Conservation (phyloP, 2,797 vertebrate genomes). For the Gymnoscopelus braueri region DNA sequence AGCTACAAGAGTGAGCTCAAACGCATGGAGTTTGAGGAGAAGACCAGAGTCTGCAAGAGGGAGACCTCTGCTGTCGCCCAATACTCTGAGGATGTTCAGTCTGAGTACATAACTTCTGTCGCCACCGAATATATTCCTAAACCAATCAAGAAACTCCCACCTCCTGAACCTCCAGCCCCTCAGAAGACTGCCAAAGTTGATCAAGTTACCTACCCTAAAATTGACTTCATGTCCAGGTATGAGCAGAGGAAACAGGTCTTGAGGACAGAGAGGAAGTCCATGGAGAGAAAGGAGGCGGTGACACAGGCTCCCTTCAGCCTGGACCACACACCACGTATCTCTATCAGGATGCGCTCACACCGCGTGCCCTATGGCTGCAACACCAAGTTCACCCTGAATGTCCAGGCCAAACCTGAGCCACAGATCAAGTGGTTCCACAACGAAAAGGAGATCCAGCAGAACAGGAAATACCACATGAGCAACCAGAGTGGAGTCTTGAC, state of each 20-base stretch:
- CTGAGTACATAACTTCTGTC: conserved; percentile 78
- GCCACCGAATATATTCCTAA: conserved; percentile 87
- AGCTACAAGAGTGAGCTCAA: conserved; percentile 91
- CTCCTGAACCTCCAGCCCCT: conserved; percentile 79
- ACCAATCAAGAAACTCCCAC: conserved; percentile 84
- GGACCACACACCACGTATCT: conserved; percentile 93
- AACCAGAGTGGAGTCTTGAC: conserved; percentile 94
- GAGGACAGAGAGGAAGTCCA: conserved; percentile 85
- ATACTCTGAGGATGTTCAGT: conserved; percentile 81
- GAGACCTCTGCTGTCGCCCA: conserved; percentile 82
- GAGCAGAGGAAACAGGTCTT: conserved; percentile 95
- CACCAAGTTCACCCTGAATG: conserved; percentile 92
- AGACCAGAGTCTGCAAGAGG: conserved; percentile 82
- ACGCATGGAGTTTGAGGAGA: conserved; percentile 91
- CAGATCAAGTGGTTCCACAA: conserved; percentile 96
- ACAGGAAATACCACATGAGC: conserved; percentile 88
- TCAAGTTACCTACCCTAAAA: conserved; percentile 83
- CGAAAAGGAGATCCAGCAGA: conserved; percentile 87
- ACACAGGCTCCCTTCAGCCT: conserved; percentile 94
- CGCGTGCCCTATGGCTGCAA: conserved; percentile 88
- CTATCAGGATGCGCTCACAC: conserved; percentile 96
- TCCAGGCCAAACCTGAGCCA: conserved; percentile 93
- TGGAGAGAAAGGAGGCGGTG: conserved; percentile 86
- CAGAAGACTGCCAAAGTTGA: conserved; percentile 80
- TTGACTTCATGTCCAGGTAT: conserved; percentile 95